A percentile compares a stretch with the other conserved stretches of the same genome.
Conservation (phyloP, 2,888 invertebrate genomes). For the Caenorhabditis sp. region DNA sequence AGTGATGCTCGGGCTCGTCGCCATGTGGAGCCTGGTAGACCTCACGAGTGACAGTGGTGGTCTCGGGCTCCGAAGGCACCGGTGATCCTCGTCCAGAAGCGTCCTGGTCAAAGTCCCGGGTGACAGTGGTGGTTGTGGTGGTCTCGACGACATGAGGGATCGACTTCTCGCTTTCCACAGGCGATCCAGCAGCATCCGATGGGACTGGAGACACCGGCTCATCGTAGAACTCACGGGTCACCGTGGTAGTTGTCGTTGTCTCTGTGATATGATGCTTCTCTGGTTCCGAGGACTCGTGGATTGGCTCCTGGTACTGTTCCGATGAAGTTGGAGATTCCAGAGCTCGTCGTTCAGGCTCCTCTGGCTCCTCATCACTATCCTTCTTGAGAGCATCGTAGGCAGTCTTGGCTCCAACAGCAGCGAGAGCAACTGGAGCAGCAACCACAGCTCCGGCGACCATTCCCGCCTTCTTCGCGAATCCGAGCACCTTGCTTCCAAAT, state of each 20-base stretch:
- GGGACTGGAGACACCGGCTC: constrained; percentile 1
- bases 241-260: constrained; percentile 29
- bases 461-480: constrained; percentile 66
- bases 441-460: constrained; percentile 69
- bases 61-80: constrained; percentile 11
- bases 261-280: constrained; percentile 12
- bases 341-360: not conserved
- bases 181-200: not conserved
- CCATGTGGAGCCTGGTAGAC: not conserved
- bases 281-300: too few species aligned
- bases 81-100: not conserved
- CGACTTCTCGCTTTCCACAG: constrained; percentile 6
- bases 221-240: constrained; percentile 16
- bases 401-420: constrained; percentile 66
- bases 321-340: too few species aligned
- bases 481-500: constrained; percentile 53
- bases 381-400: constrained; percentile 65
- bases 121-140: constrained; percentile 33
- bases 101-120: constrained; percentile 18
- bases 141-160: constrained; percentile 14
- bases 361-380: constrained; percentile 39
- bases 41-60: constrained; percentile 15
- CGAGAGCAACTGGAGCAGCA: constrained; percentile 66
- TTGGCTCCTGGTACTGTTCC: too few species aligned
- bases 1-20: not conserved